Conservation (phyloP, 2,888 invertebrate species). For the Melieria omissa region DNA sequence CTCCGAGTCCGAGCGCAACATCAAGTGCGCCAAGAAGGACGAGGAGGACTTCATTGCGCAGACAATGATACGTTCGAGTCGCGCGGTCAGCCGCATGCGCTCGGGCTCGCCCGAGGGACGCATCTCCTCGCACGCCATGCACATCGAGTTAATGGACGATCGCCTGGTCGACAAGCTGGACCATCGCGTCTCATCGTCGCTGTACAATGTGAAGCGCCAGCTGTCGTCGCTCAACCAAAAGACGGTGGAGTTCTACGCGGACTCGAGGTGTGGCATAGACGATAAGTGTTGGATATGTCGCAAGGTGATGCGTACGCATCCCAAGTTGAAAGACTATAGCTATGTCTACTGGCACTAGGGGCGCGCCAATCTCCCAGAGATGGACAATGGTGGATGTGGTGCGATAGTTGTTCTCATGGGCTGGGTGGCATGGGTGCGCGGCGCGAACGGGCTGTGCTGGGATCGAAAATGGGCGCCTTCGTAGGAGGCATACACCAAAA, state of each 20-base stretch:
- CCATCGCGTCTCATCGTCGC: constrained; percentile 64
- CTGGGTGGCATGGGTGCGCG: background rate
- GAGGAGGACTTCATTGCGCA: constrained; percentile 61
- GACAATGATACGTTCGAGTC: constrained; percentile 58
- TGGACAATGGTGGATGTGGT: background rate
- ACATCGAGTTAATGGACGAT: constrained; percentile 65
- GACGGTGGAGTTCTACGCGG: constrained; percentile 65
- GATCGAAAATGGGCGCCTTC: background rate
- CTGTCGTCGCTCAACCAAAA: constrained; percentile 63
- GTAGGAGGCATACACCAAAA: too few species aligned
- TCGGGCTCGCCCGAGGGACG: constrained; percentile 53
- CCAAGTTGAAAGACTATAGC: constrained; percentile 61
- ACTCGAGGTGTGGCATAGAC: constrained; percentile 66
- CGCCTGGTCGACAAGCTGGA: constrained; percentile 65
- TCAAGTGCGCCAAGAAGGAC: constrained; percentile 58
- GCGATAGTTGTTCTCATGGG: background rate
- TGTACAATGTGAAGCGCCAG: constrained; percentile 65
- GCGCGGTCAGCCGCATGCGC: constrained; percentile 60
- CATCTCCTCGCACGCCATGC: constrained; percentile 56
- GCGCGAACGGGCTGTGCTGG: background rate
- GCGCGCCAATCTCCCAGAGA: background rate
- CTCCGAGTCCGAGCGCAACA: constrained; percentile 70
- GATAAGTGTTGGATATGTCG: constrained; percentile 66
- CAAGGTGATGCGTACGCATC: constrained; percentile 63
- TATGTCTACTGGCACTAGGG: constrained; percentile 49